Evolutionary conservation across 2,888 invertebrate species (phyloP).

Genomic region (Chrysolina oricalcia): DNA sequence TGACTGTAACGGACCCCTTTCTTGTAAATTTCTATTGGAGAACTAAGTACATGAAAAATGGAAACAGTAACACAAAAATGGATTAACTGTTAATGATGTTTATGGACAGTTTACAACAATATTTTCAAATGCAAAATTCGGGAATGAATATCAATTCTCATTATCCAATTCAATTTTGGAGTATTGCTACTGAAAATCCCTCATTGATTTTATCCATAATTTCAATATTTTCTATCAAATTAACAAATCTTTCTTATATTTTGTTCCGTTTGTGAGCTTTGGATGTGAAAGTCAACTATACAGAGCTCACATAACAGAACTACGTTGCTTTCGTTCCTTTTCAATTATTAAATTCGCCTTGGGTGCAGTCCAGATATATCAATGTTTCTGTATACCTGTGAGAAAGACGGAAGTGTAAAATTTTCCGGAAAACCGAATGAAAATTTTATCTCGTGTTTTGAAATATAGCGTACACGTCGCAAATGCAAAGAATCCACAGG

Average conservation of each 20-base stretch:
- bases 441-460: slow-evolving; percentile 30
- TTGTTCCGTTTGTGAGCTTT: not conserved
- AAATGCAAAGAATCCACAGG: slow-evolving; percentile 4
- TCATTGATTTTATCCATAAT: no score
- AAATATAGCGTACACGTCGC: slow-evolving; percentile 28
- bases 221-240: no score
- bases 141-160: no score
- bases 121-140: not conserved
- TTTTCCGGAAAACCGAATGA: slow-evolving; percentile 29
- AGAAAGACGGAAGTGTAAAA: not conserved
- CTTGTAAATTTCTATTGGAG: no score
- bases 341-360: not conserved
- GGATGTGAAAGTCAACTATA: no score
- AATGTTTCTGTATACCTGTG: slow-evolving; percentile 20
- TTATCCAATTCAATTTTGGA: no score
- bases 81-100: no score
- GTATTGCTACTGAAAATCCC: no score
- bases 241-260: no score
- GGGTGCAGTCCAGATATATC: slow-evolving; percentile 26
- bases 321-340: not conserved
- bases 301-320: not conserved
- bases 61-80: not conserved
- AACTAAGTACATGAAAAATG: not conserved
- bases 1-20: no score
- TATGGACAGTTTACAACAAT: not conserved